These are phyloP conservation scores for Chamaetylas fuelleborni DNA, from an alignment of 2,113 vertebrate genomes.

Conservation along the genomic window DNA sequence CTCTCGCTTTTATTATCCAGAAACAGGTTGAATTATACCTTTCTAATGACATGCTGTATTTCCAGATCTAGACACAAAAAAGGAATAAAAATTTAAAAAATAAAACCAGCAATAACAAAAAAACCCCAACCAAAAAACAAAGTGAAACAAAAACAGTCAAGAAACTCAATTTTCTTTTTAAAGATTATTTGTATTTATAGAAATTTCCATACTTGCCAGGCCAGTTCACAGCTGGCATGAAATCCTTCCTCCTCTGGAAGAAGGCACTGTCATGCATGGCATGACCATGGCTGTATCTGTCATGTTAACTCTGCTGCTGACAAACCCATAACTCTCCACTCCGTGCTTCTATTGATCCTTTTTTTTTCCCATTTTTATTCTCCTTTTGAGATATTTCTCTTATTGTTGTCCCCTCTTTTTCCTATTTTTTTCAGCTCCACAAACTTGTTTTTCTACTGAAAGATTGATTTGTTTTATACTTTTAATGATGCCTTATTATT, in stretches of 20 bases:
- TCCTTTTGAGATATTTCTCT: neutral
- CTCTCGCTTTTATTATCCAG: neutral
- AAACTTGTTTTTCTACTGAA: neutral
- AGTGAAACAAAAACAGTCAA: neutral
- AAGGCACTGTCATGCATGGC: accelerated
- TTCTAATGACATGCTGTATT: neutral
- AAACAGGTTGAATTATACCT: neutral
- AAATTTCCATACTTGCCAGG: neutral
- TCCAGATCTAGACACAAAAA: neutral
- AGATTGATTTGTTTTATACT: neutral
- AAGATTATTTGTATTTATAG: neutral
- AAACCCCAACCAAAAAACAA: accelerated
- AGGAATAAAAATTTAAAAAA: neutral
- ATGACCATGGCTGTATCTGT: neutral
- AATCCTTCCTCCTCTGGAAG: neutral
- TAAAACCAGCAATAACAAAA: no score
- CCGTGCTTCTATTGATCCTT: neutral
- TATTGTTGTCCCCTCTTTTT: neutral
- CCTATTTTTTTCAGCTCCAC: neutral
- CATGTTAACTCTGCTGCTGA: neutral
- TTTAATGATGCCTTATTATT: neutral
- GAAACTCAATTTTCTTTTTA: neutral
- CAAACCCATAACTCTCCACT: neutral
- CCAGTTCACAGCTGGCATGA: neutral
- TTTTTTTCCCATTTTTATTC: neutral